Evolutionary conservation across 1,140 invertebrate species (phyloP).

Genomic region (Macrobrachium nipponense): DNA sequence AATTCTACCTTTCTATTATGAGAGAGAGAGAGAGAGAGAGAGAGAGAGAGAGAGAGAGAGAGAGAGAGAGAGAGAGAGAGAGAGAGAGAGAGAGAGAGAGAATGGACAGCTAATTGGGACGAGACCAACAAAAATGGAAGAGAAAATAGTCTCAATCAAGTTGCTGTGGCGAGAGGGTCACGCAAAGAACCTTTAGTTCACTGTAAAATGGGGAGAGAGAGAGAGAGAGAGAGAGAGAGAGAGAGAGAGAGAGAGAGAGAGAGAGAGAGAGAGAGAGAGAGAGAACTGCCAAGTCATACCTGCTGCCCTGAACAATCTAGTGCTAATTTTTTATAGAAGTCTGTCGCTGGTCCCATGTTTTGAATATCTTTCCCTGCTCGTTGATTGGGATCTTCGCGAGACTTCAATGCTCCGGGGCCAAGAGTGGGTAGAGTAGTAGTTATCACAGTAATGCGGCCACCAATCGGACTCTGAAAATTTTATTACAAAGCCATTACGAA

Average conservation of each 20-base stretch:
- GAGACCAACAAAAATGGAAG: no score
- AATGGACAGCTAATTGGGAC: no score
- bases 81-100: no score
- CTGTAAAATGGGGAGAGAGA: no score
- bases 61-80: no score
- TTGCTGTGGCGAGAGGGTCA: no score
- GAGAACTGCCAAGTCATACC: slow-evolving; percentile 70
- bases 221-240: no score
- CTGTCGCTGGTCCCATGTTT: slow-evolving; percentile 92
- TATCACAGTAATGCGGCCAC: slow-evolving; percentile 92
- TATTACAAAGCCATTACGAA: no score
- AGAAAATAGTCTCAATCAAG: no score
- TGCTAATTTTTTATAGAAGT: slow-evolving; percentile 98
- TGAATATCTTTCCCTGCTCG: slow-evolving; percentile 80
- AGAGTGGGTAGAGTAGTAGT: slow-evolving; percentile 90
- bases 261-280: background rate
- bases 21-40: no score
- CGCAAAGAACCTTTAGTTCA: no score
- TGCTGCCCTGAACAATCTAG: slow-evolving; percentile 97
- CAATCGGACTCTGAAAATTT: slow-evolving; percentile 52
- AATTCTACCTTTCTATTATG: background rate
- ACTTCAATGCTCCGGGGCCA: slow-evolving; percentile 87
- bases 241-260: background rate
- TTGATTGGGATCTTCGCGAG: slow-evolving; percentile 88
- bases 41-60: no score